Base-by-base conservation (phyloP, 2,797 vertebrate species). In the Schizopygopsis malacanthus region DNA sequence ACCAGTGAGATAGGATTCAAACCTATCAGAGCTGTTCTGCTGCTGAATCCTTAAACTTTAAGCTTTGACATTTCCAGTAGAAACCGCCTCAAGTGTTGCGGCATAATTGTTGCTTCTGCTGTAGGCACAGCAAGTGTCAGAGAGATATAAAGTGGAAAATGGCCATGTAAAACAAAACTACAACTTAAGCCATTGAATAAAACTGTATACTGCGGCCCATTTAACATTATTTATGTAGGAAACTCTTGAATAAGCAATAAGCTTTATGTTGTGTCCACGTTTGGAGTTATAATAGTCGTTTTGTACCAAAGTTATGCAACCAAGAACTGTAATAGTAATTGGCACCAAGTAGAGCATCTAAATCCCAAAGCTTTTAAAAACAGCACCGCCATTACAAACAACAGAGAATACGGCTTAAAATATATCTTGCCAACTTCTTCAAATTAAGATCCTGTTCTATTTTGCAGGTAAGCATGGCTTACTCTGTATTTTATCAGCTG, bases 291-390 rank as follows among this genome's bases (percentile, higher is more conserved):
- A 41, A 83, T 28, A 83, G 28, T 63, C 13, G 0, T 76, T 83
- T 67, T 67, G 59, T 41, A 52, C 37, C 4, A 41, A 52, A 54
- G 67, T 1, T 54, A 83, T 84, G 61, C 72, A 67, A 41, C 22
- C 72, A 67, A 15, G 22, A 28, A 28, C 45, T 67, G 33, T 84
- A 77, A 67, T 39, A 52, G 45, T 67, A 77, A 77, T 28, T 77
- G 72, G 45, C 82, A 83, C 59, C 59, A 76, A 52, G 10, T 20
- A 2, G 45, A 67, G 72, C 13, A 54, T 65, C 45, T 52, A 77
- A 84, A 83, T 83, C 82, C 59, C 43, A 76, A 52, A 41, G 61
- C 82, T 67, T 76, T 77, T 67, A 77, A 77, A 67, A 77, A 67
- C 6, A 77, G 45, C 45, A 52, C n/a, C 28, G 45, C 15, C 59